Evolutionary conservation across 1,140 invertebrate genomes (phyloP).

Genomic region (Vollenhovia emeryi): DNA sequence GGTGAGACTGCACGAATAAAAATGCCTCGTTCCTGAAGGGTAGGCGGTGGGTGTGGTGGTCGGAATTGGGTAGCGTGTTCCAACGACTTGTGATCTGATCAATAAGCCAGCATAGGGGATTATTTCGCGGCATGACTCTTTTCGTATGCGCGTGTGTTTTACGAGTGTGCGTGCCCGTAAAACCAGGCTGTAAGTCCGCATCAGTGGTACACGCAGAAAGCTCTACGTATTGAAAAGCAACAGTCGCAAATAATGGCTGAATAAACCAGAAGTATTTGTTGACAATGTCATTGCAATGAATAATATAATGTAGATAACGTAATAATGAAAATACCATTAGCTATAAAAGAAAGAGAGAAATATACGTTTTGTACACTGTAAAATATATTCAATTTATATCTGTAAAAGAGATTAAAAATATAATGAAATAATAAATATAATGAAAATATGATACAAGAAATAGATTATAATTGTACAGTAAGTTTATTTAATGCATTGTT

Average conservation of each 20-base stretch:
- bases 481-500: not conserved
- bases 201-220: not conserved
- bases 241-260: not conserved
- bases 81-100: slow-evolving; percentile 83
- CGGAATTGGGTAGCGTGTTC: slow-evolving; percentile 80
- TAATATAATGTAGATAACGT: not conserved
- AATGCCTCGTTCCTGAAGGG: slow-evolving; percentile 81
- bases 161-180: not conserved
- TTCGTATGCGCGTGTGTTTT: slow-evolving; percentile 15
- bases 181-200: not conserved
- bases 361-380: not conserved
- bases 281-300: not conserved
- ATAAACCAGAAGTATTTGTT: not conserved
- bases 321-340: not conserved
- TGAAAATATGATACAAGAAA: too few relatives aligned
- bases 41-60: slow-evolving; percentile 63
- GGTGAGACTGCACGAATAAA: slow-evolving; percentile 83
- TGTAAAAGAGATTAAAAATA: not conserved
- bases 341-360: not conserved
- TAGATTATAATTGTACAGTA: not conserved
- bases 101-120: slow-evolving; percentile 83
- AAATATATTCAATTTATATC: not conserved
- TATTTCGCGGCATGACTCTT: slow-evolving; percentile 77
- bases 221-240: not conserved
- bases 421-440: too few relatives aligned